A percentile compares a stretch with the other conserved stretches of the same genome.
Evolutionary conservation across 2,888 invertebrate genomes (phyloP).

Genomic region (Pammene fasciana): DNA sequence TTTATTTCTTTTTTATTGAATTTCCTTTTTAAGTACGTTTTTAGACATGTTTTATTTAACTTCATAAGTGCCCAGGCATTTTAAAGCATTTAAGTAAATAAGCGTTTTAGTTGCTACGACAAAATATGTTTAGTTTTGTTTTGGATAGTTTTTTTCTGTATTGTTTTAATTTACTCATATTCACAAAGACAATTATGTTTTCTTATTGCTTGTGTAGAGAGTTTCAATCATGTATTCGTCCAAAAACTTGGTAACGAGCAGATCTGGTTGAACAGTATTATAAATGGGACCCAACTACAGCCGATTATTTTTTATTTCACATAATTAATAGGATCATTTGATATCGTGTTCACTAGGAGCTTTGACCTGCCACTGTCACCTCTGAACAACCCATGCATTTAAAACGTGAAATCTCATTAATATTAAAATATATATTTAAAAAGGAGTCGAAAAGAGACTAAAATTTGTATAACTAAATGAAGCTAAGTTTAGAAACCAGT

Average conservation of each 20-base stretch:
- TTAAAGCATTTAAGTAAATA: too few relatives aligned
- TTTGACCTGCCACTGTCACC: slow-evolving; percentile 9
- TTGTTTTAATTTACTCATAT: too few relatives aligned
- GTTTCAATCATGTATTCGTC: not conserved
- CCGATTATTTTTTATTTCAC: not conserved
- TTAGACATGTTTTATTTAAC: not conserved
- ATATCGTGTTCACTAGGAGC: not conserved
- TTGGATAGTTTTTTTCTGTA: not conserved
- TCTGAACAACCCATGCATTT: not conserved
- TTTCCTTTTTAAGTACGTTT: not conserved
- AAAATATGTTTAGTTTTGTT: too few relatives aligned
- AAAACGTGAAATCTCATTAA: not conserved
- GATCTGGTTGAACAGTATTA: too few relatives aligned
- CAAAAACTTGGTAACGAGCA: not conserved
- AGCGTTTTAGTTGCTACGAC: too few relatives aligned
- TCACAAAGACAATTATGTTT: not conserved
- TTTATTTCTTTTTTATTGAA: not conserved
- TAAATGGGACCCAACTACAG: not conserved
- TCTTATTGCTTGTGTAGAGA: not conserved
- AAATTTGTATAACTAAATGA: slow-evolving; percentile 1
- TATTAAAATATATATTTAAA: not conserved
- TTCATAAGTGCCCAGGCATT: not conserved
- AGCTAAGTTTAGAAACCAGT: slow-evolving; percentile 22
- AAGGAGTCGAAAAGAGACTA: not conserved
- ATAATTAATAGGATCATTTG: slow-evolving; percentile 3